Evolutionary conservation across 2,888 invertebrate species (phyloP).

Genomic region (Drosophila borealis): DNA sequence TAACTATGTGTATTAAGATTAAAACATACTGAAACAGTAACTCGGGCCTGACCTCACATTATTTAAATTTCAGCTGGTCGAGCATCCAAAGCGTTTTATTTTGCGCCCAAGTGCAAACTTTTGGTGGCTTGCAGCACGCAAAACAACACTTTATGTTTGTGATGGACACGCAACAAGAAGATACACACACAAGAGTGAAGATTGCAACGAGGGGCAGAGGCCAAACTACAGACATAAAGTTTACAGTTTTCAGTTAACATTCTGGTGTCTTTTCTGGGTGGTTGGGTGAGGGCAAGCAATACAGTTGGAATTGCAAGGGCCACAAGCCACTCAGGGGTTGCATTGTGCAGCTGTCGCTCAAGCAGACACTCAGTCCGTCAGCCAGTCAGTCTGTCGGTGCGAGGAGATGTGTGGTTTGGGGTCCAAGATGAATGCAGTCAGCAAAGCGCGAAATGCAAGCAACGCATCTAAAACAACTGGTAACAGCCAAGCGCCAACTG

Average conservation of each 20-base stretch:
- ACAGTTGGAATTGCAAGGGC: conserved; percentile 50
- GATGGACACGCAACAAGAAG: conserved; percentile 54
- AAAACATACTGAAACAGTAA: conserved; percentile 53
- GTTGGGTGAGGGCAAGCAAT: conserved; percentile 30
- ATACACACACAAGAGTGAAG: conserved; percentile 28
- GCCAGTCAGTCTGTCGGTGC: no score
- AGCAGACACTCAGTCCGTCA: conserved; percentile 22
- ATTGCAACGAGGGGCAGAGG: conserved; percentile 36
- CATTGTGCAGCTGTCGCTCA: conserved; percentile 60
- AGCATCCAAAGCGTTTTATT: conserved; percentile 2
- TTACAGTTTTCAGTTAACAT: conserved; percentile 48
- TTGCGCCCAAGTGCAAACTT: conserved; percentile 16
- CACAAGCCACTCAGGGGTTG: conserved; percentile 36
- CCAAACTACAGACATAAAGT: conserved; percentile 62
- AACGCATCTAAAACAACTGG: conserved; percentile 48
- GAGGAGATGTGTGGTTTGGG: conserved; percentile 7
- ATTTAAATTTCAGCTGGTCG: conserved; percentile 36
- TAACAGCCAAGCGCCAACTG: conserved; percentile 23
- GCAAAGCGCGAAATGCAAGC: conserved; percentile 51
- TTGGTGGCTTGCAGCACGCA: conserved; percentile 28
- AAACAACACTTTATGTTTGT: conserved; percentile 53
- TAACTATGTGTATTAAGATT: conserved; percentile 45
- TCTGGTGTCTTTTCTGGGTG: conserved; percentile 30
- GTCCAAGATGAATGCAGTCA: conserved; percentile 43
- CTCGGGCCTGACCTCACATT: conserved; percentile 21